phyloP scores from a whole-genome alignment of 2,113 vertebrate species.

The Paratilapia polleni region DNA sequence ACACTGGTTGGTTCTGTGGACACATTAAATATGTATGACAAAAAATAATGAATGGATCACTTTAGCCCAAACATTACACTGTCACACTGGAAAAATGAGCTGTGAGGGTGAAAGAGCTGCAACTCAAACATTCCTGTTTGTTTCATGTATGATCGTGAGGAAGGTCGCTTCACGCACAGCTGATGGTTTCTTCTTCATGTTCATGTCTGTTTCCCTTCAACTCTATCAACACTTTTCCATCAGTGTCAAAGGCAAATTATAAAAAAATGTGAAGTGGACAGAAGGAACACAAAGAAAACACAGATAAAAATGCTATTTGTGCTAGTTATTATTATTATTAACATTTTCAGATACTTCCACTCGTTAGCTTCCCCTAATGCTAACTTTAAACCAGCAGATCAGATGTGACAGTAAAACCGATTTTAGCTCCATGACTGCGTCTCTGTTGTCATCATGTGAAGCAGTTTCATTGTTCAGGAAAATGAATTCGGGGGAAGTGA shows the following conservation, averaged over 20 bases:
- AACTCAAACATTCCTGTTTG: not conserved
- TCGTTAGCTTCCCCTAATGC: not conserved
- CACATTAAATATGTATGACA: too few species aligned
- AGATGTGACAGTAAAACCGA: not conserved
- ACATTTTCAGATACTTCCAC: not conserved
- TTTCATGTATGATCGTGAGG: not conserved
- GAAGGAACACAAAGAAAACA: not conserved
- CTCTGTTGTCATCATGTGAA: not conserved
- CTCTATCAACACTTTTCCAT: not conserved
- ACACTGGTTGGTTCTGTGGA: not conserved
- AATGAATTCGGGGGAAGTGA: slow-evolving; percentile 17
- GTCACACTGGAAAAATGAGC: not conserved
- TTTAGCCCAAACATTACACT: not conserved
- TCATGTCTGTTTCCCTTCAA: not conserved
- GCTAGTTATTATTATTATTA: not conserved
- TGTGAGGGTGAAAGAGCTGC: too few species aligned
- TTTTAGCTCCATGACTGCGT: not conserved
- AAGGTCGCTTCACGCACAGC: not conserved
- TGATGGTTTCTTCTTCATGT: not conserved
- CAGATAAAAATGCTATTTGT: too few species aligned
- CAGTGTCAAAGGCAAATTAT: not conserved
- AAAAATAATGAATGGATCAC: not conserved
- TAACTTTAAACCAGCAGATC: not conserved
- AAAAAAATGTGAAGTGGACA: not conserved
- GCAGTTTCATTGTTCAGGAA: not conserved